Conservation (phyloP, 2,797 vertebrate species). For the Sitta carolinensis region DNA sequence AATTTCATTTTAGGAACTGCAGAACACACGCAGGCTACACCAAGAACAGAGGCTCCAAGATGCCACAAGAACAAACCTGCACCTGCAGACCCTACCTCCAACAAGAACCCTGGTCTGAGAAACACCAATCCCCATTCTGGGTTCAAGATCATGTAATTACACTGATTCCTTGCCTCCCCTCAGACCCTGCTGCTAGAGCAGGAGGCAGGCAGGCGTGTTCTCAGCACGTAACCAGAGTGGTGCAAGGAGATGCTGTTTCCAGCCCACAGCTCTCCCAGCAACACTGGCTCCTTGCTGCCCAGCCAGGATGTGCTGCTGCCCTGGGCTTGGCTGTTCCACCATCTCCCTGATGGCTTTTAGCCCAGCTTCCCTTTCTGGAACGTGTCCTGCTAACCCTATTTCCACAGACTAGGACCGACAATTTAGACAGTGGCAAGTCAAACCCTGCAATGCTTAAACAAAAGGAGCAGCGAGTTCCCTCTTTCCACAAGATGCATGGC, state of each 20-base stretch:
- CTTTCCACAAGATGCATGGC: neutral
- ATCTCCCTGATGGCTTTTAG: neutral
- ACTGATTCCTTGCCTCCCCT: neutral
- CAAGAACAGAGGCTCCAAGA: neutral
- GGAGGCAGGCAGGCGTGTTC: neutral
- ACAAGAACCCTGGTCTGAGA: neutral
- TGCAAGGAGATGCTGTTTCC: accelerated
- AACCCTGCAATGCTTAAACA: neutral
- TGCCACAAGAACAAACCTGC: neutral
- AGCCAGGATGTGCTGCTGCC: neutral
- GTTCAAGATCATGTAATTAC: neutral
- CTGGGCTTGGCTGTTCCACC: neutral
- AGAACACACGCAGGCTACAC: neutral
- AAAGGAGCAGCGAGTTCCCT: neutral
- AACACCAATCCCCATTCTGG: neutral
- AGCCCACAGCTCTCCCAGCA: accelerated
- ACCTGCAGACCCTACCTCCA: neutral
- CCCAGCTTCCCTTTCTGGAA: neutral
- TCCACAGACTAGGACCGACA: neutral
- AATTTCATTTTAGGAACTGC: accelerated
- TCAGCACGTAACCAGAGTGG: accelerated
- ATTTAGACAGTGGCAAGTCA: neutral
- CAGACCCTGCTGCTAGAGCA: neutral
- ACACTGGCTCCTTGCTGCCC: neutral
- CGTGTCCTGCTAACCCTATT: neutral